phyloP scores from a whole-genome alignment of 2,797 vertebrate species.

The Chaetophractus vellerosus region DNA sequence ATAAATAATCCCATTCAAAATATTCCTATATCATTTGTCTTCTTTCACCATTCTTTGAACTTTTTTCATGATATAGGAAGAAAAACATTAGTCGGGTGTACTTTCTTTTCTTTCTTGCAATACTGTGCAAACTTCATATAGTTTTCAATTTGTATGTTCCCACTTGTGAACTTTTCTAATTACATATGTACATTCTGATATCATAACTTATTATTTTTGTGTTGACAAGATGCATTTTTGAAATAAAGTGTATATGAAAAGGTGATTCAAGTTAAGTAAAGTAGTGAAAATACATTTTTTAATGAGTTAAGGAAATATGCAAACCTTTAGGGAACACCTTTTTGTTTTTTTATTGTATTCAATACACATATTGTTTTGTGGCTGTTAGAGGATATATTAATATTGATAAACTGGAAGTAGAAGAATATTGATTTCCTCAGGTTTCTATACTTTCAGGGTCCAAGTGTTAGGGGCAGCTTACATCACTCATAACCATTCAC shows the following conservation, averaged over 20 bases:
- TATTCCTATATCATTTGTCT: neutral
- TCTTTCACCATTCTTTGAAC: conserved; percentile 2
- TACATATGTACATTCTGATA: neutral
- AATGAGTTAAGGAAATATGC: neutral
- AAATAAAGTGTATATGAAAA: neutral
- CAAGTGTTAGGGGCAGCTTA: neutral
- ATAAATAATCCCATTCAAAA: neutral
- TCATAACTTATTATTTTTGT: neutral
- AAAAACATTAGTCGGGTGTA: neutral
- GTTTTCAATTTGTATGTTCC: neutral
- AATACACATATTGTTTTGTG: neutral
- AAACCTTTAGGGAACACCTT: neutral
- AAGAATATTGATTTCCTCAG: neutral
- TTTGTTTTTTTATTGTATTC: neutral
- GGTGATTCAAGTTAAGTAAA: neutral
- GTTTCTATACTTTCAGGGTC: neutral
- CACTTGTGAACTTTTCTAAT: neutral
- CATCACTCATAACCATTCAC: neutral
- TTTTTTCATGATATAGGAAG: neutral
- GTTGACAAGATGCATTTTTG: neutral
- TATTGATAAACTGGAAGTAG: neutral
- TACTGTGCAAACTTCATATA: neutral
- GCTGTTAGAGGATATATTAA: neutral
- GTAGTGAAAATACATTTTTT: neutral
- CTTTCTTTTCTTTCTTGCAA: neutral